Conservation (phyloP, 2,888 invertebrate species). For the Trichopria drosophilae region DNA sequence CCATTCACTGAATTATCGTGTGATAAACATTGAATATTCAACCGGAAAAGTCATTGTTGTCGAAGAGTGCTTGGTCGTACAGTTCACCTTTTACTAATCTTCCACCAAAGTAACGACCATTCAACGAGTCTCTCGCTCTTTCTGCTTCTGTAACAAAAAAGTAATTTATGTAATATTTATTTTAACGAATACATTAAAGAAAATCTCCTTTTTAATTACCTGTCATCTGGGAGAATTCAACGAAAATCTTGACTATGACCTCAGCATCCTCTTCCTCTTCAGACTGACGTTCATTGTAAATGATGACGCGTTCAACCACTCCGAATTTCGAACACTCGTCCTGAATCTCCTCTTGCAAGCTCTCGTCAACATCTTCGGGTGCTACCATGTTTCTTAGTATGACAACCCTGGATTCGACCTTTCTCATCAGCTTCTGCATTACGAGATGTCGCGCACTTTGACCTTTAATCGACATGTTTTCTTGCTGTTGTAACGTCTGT, state of each 20-base stretch:
- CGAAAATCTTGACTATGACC: constrained; percentile 95
- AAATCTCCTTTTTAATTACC: too few relatives aligned
- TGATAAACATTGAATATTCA: constrained; percentile 52
- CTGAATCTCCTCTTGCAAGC: constrained; percentile 91
- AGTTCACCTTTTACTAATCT: constrained; percentile 88
- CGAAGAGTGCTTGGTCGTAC: constrained; percentile 95
- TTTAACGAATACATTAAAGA: too few relatives aligned
- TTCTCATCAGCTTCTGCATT: constrained; percentile 92
- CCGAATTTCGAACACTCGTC: constrained; percentile 96
- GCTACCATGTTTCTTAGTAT: constrained; percentile 93
- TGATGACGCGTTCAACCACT: constrained; percentile 85
- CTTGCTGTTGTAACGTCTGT: constrained; percentile 69
- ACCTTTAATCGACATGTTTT: constrained; percentile 78
- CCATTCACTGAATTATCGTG: constrained; percentile 14
- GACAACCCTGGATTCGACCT: constrained; percentile 74
- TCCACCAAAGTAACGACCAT: constrained; percentile 96
- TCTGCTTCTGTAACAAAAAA: constrained; percentile 76
- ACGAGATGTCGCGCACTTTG: constrained; percentile 80
- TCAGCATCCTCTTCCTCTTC: constrained; percentile 87
- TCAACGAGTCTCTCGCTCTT: constrained; percentile 79
- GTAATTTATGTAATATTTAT: constrained; percentile 2
- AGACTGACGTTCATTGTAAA: constrained; percentile 93
- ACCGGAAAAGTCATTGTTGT: constrained; percentile 93
- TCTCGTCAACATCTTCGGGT: constrained; percentile 91
- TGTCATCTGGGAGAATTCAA: constrained; percentile 81